Conservation (phyloP, 2,113 vertebrate species). For the Mesoclemmys tuberculata region DNA sequence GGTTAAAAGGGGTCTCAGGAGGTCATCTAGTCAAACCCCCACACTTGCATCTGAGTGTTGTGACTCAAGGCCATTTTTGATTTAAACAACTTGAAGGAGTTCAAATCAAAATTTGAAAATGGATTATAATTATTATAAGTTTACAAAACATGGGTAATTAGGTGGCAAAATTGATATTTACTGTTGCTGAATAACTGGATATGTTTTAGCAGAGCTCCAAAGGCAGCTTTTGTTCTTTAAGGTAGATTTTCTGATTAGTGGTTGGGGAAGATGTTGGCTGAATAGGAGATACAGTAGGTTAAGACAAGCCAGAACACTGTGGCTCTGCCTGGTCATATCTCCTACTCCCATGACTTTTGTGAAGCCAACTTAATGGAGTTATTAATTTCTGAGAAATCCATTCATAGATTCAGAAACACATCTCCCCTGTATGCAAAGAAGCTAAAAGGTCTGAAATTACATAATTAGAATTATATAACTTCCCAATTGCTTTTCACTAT, state of each 20-base stretch:
- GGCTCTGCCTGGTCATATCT: slow-evolving; percentile 9
- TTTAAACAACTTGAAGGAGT: slow-evolving; percentile 38
- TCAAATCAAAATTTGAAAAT: slow-evolving; percentile 53
- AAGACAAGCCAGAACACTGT: slow-evolving; percentile 21
- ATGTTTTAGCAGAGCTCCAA: background rate
- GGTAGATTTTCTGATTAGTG: background rate
- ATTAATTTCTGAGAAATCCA: slow-evolving; percentile 36
- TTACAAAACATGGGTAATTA: background rate
- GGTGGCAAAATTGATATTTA: background rate
- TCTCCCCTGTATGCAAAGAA: background rate
- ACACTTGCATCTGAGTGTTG: background rate
- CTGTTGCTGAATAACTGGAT: slow-evolving; percentile 15
- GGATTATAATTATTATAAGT: slow-evolving; percentile 24
- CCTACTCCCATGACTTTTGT: slow-evolving; percentile 22
- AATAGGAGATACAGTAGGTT: background rate
- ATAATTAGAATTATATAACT: slow-evolving; percentile 17
- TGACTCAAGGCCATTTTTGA: slow-evolving; percentile 22
- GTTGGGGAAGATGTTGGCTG: slow-evolving; percentile 13
- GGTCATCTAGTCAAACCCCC: background rate
- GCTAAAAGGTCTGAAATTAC: slow-evolving; percentile 27
- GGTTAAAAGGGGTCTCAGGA: too few relatives aligned
- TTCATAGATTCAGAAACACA: slow-evolving; percentile 26
- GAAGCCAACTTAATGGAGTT: background rate
- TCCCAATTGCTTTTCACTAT: slow-evolving; percentile 47
- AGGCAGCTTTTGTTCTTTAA: background rate